These are phyloP conservation scores for Lysandra coridon DNA, from an alignment of 2,888 invertebrate genomes.

Conservation along the genomic window DNA sequence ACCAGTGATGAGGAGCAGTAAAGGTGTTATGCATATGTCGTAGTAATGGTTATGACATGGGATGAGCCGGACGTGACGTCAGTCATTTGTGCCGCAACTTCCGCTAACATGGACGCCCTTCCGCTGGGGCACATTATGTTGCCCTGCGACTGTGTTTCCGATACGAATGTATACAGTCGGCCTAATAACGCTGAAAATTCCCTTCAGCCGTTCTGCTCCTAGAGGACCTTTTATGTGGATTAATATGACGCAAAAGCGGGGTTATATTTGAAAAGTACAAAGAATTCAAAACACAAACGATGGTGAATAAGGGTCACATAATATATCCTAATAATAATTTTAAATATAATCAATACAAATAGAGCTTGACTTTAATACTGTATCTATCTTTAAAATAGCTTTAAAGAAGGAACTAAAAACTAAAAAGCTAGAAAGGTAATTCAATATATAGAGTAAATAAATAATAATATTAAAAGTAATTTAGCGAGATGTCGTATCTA, in stretches of 20 bases:
- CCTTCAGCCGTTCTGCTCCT: neutral
- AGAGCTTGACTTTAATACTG: too few species aligned
- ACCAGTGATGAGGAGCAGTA: neutral
- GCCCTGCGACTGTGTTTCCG: constrained; percentile 22
- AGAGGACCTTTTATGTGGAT: neutral
- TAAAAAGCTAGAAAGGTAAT: neutral
- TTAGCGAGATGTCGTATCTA: neutral
- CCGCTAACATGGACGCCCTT: constrained; percentile 27
- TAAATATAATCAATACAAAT: too few species aligned
- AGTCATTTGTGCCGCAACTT: constrained; percentile 26
- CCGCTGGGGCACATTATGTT: constrained; percentile 23
- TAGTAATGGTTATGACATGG: constrained; percentile 14
- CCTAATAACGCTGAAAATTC: constrained; percentile 14
- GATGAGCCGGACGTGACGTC: constrained; percentile 21
- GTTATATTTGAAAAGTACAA: neutral
- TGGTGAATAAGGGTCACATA: neutral
- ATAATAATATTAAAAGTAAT: neutral
- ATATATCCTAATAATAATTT: neutral
- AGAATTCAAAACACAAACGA: too few species aligned
- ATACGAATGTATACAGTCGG: constrained; percentile 5
- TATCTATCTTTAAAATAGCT: neutral
- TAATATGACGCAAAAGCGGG: neutral
- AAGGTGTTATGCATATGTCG: constrained; percentile 17
- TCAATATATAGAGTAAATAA: neutral
- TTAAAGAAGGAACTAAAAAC: neutral